Percentiles rank a stretch among this genome's conserved stretches.
These are phyloP conservation scores for Nesidiocoris tenuis DNA, from an alignment of 2,888 invertebrate genomes.

Conservation along the genomic window DNA sequence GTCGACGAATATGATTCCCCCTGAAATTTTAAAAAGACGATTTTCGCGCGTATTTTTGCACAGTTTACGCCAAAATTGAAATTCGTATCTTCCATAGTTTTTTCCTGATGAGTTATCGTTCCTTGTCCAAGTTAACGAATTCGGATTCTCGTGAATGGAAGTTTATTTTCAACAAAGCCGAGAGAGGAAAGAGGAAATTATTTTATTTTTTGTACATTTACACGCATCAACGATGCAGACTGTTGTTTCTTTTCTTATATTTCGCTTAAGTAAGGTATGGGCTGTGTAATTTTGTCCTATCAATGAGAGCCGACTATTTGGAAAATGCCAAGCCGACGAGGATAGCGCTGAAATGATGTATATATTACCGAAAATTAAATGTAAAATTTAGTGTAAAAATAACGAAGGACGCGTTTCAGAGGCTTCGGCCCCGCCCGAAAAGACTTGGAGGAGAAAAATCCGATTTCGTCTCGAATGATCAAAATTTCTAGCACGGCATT, in stretches of 20 bases:
- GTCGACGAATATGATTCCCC: not conserved
- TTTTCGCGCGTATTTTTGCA: not conserved
- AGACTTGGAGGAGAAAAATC: not conserved
- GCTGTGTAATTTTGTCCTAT: slow-evolving; percentile 44
- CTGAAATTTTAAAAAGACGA: not conserved
- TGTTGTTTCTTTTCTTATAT: slow-evolving; percentile 27
- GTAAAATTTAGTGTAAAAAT: slow-evolving; percentile 21
- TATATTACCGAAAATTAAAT: slow-evolving; percentile 34
- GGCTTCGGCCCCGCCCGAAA: too few species aligned
- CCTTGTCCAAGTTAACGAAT: not conserved
- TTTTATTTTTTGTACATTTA: slow-evolving; percentile 23
- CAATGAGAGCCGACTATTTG: slow-evolving; percentile 23
- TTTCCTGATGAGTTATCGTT: not conserved
- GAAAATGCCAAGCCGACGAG: not conserved
- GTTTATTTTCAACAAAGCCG: not conserved
- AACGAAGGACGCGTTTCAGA: slow-evolving; percentile 1
- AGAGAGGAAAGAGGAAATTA: not conserved
- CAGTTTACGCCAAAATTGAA: not conserved
- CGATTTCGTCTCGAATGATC: not conserved
- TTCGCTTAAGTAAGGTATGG: slow-evolving; percentile 42
- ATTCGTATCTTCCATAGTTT: not conserved
- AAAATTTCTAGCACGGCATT: not conserved
- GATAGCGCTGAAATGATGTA: slow-evolving; percentile 16
- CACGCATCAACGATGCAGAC: slow-evolving; percentile 39
- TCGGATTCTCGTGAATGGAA: not conserved